Conservation (phyloP, 2,113 vertebrate genomes). For the Egretta garzetta region DNA sequence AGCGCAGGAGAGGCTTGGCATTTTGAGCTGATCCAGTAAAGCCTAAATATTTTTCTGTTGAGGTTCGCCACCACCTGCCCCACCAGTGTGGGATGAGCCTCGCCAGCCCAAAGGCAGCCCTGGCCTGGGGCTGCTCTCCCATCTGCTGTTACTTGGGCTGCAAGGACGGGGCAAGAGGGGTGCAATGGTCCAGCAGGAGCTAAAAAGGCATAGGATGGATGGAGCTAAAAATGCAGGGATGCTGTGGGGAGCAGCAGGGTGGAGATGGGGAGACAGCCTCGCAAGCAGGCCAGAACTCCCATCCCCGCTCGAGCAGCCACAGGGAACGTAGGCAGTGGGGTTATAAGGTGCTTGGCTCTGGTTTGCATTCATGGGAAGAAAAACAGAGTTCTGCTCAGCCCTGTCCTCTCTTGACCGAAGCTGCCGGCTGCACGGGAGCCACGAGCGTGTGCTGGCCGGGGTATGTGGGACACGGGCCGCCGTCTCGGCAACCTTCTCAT, state of each 20-base stretch:
- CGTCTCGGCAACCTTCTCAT: background rate
- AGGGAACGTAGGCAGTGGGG: fast-evolving
- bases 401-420: background rate
- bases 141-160: background rate
- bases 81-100: fast-evolving
- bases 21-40: background rate
- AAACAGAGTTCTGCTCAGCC: background rate
- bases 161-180: background rate
- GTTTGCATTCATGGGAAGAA: background rate
- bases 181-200: background rate
- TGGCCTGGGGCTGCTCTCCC: background rate
- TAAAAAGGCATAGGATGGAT: background rate
- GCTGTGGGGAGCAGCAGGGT: background rate
- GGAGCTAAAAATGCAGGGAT: background rate
- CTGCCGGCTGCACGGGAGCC: fast-evolving
- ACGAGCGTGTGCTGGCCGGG: fast-evolving
- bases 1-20: fast-evolving
- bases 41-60: background rate
- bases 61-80: background rate
- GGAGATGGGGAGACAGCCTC: fast-evolving
- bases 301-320: background rate
- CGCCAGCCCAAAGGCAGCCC: background rate
- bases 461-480: background rate
- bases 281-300: background rate
- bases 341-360: background rate